phyloP scores from a whole-genome alignment of 2,888 invertebrate species.

The Conus canariensis region DNA sequence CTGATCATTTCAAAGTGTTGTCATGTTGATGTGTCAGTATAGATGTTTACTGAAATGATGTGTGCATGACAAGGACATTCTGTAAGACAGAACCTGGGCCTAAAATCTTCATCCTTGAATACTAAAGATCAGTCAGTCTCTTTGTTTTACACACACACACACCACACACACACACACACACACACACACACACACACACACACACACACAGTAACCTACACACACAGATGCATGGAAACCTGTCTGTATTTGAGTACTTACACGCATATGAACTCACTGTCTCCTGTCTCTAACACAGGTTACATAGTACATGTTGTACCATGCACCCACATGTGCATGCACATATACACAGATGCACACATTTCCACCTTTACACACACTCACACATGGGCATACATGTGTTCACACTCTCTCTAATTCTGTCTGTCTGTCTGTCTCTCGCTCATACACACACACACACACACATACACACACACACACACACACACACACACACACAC shows the following conservation, averaged over 20 bases:
- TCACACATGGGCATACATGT: neutral
- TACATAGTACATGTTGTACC: too few species aligned
- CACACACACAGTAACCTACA: neutral
- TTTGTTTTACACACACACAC: too few species aligned
- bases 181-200: neutral
- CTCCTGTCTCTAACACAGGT: too few species aligned
- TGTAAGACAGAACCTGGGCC: too few species aligned
- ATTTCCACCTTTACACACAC: neutral
- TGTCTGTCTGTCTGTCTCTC: too few species aligned
- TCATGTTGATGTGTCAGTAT: too few species aligned
- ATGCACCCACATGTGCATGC: neutral
- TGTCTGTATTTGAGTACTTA: neutral
- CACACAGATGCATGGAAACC: neutral
- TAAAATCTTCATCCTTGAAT: too few species aligned
- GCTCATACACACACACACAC: neutral
- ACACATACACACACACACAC: neutral
- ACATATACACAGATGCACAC: neutral
- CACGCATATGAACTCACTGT: neutral
- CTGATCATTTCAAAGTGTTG: too few species aligned
- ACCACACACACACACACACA: neutral
- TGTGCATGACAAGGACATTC: too few species aligned
- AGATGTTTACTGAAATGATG: too few species aligned
- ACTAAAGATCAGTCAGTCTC: too few species aligned
- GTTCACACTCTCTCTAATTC: too few species aligned
- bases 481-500: neutral